These are phyloP conservation scores for Notarius quadriscutis DNA, from an alignment of 2,113 vertebrate genomes.

Conservation along the genomic window DNA sequence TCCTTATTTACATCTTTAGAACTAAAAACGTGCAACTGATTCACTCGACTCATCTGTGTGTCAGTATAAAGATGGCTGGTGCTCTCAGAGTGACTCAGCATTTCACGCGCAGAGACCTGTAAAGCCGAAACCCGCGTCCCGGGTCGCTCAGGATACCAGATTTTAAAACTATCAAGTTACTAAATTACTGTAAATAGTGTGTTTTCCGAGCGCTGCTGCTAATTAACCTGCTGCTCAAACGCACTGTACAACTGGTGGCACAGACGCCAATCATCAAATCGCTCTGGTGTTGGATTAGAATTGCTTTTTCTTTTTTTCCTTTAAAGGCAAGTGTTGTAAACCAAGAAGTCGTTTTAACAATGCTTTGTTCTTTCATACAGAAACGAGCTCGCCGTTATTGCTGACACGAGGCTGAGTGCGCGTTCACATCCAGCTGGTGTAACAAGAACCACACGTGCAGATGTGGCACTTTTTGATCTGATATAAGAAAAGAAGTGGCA, in stretches of 20 bases:
- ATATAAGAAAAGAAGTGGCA: not conserved
- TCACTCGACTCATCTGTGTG: not conserved
- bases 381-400: not conserved
- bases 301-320: no score
- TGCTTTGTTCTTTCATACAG: not conserved
- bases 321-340: not conserved
- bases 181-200: not conserved
- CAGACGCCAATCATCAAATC: not conserved
- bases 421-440: not conserved
- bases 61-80: not conserved
- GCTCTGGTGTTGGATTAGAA: not conserved
- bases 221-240: not conserved
- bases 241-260: not conserved
- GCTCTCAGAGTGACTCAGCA: not conserved
- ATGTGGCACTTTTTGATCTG: not conserved
- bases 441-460: not conserved
- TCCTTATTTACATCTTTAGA: not conserved
- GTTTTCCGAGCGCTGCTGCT: no score
- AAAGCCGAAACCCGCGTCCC: not conserved
- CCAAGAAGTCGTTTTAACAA: not conserved
- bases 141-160: not conserved
- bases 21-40: no score
- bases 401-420: not conserved
- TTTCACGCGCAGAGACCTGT: not conserved
- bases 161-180: not conserved